These are phyloP conservation scores for Heloderma charlesbogerti DNA, from an alignment of 2,113 vertebrate genomes.

Conservation along the genomic window DNA sequence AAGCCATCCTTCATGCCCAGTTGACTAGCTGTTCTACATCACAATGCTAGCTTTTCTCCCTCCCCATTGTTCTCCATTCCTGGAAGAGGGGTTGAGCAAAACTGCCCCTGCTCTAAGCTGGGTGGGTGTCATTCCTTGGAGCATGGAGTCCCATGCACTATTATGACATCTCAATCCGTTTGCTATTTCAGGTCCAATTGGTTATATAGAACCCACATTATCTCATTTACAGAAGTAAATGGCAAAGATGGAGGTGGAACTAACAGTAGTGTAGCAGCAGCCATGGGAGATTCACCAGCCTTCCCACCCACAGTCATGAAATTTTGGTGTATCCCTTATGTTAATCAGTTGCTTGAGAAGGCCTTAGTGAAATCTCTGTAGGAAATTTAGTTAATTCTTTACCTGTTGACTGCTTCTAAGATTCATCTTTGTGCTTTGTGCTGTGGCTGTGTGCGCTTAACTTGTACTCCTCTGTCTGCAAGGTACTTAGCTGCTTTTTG, in stretches of 20 bases:
- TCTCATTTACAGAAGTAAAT: neutral
- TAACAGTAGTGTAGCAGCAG: neutral
- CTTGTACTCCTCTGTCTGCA: neutral
- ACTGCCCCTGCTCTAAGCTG: neutral
- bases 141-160: no score
- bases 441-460: neutral
- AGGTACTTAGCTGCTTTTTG: conserved; percentile 16
- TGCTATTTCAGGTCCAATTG: neutral
- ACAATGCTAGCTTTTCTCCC: neutral
- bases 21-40: neutral
- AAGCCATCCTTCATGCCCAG: no score
- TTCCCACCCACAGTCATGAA: neutral
- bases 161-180: neutral
- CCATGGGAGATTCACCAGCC: neutral
- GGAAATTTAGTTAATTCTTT: neutral
- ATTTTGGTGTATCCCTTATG: neutral
- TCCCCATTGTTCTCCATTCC: neutral
- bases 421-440: neutral
- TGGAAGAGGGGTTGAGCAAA: neutral
- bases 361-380: neutral
- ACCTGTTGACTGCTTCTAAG: neutral
- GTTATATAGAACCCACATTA: neutral
- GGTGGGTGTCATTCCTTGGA: neutral
- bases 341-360: neutral
- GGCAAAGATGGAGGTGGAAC: neutral